Conservation (phyloP, 2,113 vertebrate genomes). For the Myotis yumanensis region DNA sequence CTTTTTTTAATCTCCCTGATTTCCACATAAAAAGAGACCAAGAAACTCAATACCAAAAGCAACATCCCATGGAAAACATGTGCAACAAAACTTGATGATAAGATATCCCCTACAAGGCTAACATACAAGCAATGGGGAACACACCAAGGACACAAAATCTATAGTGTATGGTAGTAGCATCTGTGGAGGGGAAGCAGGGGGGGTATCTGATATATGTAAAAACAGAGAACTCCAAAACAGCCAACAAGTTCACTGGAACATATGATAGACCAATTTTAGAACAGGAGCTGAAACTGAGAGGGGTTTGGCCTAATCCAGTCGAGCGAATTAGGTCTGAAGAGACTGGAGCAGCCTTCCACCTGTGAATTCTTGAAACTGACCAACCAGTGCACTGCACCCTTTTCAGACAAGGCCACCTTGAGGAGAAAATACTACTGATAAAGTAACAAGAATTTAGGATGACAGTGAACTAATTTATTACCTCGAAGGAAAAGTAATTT, state of each 20-base stretch:
- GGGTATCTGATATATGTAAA: background rate
- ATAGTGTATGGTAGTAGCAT: background rate
- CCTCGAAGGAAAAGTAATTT: background rate
- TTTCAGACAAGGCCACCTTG: background rate
- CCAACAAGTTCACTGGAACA: background rate
- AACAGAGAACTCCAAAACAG: background rate
- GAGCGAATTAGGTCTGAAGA: background rate
- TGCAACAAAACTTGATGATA: background rate
- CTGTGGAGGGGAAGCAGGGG: background rate
- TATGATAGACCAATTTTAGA: background rate
- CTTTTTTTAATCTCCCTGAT: background rate
- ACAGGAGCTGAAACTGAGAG: background rate
- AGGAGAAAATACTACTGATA: background rate
- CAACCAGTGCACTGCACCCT: background rate
- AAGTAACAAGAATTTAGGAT: background rate
- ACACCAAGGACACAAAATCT: background rate
- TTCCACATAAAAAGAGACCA: constrained; percentile 7
- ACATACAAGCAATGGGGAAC: background rate
- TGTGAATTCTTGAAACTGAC: background rate
- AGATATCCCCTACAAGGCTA: background rate
- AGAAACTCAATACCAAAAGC: constrained; percentile 8
- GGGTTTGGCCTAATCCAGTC: background rate
- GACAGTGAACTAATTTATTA: background rate
- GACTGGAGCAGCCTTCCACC: background rate
- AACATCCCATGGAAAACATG: constrained; percentile 25